Base-by-base conservation (phyloP, 2,113 vertebrate genomes). In the Lepus europaeus region DNA sequence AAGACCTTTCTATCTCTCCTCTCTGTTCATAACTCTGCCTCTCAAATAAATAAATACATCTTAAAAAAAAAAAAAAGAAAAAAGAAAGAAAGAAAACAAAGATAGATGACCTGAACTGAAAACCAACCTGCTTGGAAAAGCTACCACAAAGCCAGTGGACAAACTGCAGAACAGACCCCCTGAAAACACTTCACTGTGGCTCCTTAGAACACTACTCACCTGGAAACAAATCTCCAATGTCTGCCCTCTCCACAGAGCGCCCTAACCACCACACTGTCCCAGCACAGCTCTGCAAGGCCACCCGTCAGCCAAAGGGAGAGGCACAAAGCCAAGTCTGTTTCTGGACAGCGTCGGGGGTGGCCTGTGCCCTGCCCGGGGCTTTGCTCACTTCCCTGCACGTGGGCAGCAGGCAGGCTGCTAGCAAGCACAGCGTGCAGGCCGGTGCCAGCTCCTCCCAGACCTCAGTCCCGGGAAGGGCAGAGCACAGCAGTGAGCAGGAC, bases 391-490 rank as follows among this genome's bases (percentile, higher is more conserved):
- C 63, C 88, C 36, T 87, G 36, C 20, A 73, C 59, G 19, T 2
- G 64, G 61, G 33, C 81, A 27, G n/a, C 1, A 27, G 79, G n/a
- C 19, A 25, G 3, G 29, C 59, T 81, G 45, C 81, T 8, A 27
- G 59, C 25, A 74, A 76, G 45, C 29, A 23, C 33, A 36, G 1
- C 39, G 73, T 51, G 31, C 27, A 51, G 83, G 22, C 33, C 10
- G 69, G 49, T 0, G 61, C 61, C 3, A 69, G 70, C 11, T 51
- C 53, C 68, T 73, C 87, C 27, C 56, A 73, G 86, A 84, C 16
- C 61, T 49, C 23, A 79, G 79, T 49, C 70, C 93, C 90, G n/a
- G 39, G 90, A 88, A 96, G 87, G 87, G 49, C 64, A 68, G 56
- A 74, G 56, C 23, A 45, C 94, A 80, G 82, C 49, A 19, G 17